Conservation (phyloP, 2,797 vertebrate genomes). For the Sebastes vulpes region DNA sequence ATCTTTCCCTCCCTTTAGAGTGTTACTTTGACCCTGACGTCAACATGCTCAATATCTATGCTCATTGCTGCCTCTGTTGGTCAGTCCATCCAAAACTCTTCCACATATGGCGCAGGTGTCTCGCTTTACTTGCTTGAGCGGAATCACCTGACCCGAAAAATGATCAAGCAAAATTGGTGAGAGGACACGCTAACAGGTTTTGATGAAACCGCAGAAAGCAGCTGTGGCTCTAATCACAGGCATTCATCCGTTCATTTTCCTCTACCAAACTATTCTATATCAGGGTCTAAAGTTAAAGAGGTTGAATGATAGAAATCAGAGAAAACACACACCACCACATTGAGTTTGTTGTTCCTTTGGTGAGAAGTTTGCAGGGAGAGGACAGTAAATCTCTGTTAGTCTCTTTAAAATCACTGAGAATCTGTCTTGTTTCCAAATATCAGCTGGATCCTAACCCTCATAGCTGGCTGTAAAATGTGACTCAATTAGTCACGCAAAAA, state of each 20-base stretch:
- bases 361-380: neutral
- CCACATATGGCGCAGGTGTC: neutral
- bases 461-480: conserved; percentile 13
- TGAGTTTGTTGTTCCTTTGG: neutral
- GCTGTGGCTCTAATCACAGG: neutral
- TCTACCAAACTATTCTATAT: neutral
- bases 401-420: neutral
- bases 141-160: neutral
- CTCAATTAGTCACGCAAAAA: neutral
- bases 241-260: neutral
- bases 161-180: neutral
- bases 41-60: neutral
- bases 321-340: neutral
- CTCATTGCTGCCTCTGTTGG: neutral
- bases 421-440: conserved; percentile 13
- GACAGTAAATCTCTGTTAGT: neutral
- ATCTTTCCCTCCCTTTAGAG: neutral
- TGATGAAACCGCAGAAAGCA: neutral
- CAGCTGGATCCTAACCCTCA: neutral
- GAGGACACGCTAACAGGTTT: neutral
- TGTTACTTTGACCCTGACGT: neutral
- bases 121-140: neutral
- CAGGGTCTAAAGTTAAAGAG: neutral
- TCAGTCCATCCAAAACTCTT: neutral
- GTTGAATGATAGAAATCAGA: neutral